Percentiles rank a stretch among this genome's conserved stretches.
Conservation (phyloP, 2,797 vertebrate species). For the Enteromius unitaeniatus region DNA sequence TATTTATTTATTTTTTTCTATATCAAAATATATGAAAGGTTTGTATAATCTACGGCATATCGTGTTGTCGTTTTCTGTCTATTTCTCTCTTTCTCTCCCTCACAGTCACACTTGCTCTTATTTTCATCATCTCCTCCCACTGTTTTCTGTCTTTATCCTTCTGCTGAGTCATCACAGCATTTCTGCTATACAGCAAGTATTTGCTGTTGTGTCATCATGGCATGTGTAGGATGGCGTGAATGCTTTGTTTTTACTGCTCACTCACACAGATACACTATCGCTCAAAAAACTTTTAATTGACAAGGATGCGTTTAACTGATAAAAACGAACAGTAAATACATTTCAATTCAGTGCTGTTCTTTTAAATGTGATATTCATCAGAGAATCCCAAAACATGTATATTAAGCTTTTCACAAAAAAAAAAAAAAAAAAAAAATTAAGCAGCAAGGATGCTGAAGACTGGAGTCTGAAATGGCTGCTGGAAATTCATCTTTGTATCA, state of each 20-base stretch:
- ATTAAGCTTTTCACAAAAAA: background rate
- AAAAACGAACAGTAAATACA: background rate
- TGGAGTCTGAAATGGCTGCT: background rate
- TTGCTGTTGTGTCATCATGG: slow-evolving; percentile 34
- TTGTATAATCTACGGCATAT: too few species aligned
- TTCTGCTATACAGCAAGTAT: slow-evolving; percentile 29
- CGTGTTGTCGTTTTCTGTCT: too few species aligned
- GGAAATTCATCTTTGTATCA: background rate
- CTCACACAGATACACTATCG: background rate
- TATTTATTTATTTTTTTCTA: too few species aligned
- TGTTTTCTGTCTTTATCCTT: slow-evolving; percentile 15
- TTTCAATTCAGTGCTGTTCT: background rate
- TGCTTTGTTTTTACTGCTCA: background rate
- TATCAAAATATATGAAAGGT: too few species aligned
- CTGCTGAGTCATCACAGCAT: slow-evolving; percentile 33
- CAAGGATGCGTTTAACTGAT: background rate
- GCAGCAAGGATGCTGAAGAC: background rate
- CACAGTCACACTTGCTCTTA: background rate
- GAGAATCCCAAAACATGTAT: background rate
- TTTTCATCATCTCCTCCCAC: slow-evolving; percentile 17
- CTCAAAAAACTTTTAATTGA: background rate
- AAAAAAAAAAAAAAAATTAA: background rate
- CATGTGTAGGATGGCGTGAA: slow-evolving; percentile 13
- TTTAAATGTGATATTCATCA: background rate
- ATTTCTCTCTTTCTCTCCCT: background rate